phyloP scores from a whole-genome alignment of 2,113 vertebrate species.

The Chamaetylas fuelleborni region DNA sequence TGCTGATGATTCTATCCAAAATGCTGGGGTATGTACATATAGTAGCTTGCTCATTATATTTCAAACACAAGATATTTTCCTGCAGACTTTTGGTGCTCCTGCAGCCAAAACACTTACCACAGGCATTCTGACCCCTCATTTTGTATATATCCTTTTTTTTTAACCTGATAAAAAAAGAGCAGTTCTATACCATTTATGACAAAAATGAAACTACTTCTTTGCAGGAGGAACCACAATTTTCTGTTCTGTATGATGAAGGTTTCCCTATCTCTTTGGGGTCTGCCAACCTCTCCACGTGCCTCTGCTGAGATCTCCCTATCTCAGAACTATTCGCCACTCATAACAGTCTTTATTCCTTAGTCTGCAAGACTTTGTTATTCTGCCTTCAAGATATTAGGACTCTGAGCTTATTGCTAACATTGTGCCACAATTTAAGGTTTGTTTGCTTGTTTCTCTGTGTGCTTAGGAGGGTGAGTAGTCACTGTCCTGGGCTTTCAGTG shows the following conservation, averaged over 20 bases:
- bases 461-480: not conserved
- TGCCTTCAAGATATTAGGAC: not conserved
- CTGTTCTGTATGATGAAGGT: not conserved
- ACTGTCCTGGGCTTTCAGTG: not conserved
- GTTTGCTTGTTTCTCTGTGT: not conserved
- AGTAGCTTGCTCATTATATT: not conserved
- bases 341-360: not conserved
- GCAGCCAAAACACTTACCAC: not conserved
- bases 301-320: not conserved
- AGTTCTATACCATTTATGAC: not conserved
- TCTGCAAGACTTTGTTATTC: not conserved
- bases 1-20: not conserved
- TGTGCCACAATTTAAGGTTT: accelerated
- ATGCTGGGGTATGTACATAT: not conserved
- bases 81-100: not conserved
- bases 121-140: not conserved
- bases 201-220: not conserved
- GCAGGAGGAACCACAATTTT: not conserved
- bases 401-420: not conserved
- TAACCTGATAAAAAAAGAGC: not conserved
- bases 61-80: not conserved
- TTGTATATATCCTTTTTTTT: not conserved
- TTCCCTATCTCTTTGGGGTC: not conserved
- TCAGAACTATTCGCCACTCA: not conserved
- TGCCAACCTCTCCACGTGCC: not conserved